These are phyloP conservation scores for Ichneumoninae sp. DNA, from an alignment of 2,888 invertebrate genomes.

Conservation along the genomic window DNA sequence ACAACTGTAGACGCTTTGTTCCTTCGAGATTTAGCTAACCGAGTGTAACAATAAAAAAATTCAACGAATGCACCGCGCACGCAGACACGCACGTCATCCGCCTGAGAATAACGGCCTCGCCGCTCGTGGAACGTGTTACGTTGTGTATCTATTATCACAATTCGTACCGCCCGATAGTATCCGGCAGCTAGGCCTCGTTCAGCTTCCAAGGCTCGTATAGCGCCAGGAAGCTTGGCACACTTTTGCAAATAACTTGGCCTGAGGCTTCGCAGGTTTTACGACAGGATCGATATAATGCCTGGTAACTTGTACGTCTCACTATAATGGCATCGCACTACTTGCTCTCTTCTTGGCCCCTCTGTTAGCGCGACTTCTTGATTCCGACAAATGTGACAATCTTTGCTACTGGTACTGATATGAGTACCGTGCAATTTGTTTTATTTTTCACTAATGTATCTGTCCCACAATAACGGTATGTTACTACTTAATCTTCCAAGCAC, in stretches of 20 bases:
- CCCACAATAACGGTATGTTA: not conserved
- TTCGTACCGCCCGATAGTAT: conserved; percentile 26
- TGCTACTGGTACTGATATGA: not conserved
- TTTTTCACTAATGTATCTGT: not conserved
- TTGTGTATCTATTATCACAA: conserved; percentile 31
- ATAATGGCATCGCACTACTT: conserved; percentile 47
- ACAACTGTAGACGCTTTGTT: conserved; percentile 30
- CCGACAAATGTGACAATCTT: not conserved
- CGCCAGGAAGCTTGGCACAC: conserved; percentile 50
- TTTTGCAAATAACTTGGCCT: conserved; percentile 56
- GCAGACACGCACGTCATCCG: conserved; percentile 20
- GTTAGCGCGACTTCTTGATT: not conserved
- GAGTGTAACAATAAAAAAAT: conserved; percentile 5
- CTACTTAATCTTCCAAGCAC: not conserved
- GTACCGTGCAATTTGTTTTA: not conserved
- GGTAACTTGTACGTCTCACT: conserved; percentile 49
- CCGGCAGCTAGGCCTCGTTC: conserved; percentile 18
- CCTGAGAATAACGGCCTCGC: not conserved
- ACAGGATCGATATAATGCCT: conserved; percentile 46
- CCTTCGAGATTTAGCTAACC: conserved; percentile 9
- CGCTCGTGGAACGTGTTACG: conserved; percentile 12
- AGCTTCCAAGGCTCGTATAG: conserved; percentile 7
- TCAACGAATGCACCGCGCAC: not conserved
- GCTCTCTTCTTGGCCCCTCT: not conserved
- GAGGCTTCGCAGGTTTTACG: conserved; percentile 43